Percentiles rank a stretch among this genome's conserved stretches.
Evolutionary conservation across 2,888 invertebrate species (phyloP).

Genomic region (Tachystola acroxantha): DNA sequence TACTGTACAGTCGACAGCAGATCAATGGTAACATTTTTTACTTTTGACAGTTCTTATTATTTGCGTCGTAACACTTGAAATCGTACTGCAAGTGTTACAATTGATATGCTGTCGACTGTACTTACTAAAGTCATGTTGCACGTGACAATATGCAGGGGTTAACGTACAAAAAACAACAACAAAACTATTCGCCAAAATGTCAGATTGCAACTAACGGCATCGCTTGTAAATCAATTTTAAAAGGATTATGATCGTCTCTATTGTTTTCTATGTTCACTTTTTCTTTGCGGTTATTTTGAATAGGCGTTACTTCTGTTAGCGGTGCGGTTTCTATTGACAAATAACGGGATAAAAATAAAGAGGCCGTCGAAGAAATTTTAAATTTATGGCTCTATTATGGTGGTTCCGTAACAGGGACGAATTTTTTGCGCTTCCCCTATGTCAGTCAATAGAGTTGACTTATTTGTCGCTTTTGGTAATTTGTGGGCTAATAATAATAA

Average conservation of each 20-base stretch:
- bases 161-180: slow-evolving; percentile 3
- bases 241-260: slow-evolving; percentile 49
- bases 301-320: slow-evolving; percentile 29
- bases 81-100: no score
- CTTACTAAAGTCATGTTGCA: no score
- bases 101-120: no score
- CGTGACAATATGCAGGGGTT: slow-evolving; percentile 7
- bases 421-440: slow-evolving; percentile 9
- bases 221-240: slow-evolving; percentile 51
- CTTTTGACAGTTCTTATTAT: no score
- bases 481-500: no score
- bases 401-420: slow-evolving; percentile 10
- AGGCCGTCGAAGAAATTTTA: slow-evolving; percentile 34
- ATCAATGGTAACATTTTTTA: no score
- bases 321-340: slow-evolving; percentile 39
- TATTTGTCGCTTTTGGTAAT: slow-evolving; percentile 4
- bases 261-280: slow-evolving; percentile 40
- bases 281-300: slow-evolving; percentile 32
- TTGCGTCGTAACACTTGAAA: no score
- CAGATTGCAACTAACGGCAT: slow-evolving; percentile 24
- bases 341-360: slow-evolving; percentile 32
- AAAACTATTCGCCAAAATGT: background rate
- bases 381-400: slow-evolving; percentile 43
- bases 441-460: slow-evolving; percentile 8
- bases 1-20: background rate